Evolutionary conservation across 2,888 invertebrate species (phyloP), one percentile per base, ranked within the genome.

Genomic region (Cephus sareptanus): DNA sequence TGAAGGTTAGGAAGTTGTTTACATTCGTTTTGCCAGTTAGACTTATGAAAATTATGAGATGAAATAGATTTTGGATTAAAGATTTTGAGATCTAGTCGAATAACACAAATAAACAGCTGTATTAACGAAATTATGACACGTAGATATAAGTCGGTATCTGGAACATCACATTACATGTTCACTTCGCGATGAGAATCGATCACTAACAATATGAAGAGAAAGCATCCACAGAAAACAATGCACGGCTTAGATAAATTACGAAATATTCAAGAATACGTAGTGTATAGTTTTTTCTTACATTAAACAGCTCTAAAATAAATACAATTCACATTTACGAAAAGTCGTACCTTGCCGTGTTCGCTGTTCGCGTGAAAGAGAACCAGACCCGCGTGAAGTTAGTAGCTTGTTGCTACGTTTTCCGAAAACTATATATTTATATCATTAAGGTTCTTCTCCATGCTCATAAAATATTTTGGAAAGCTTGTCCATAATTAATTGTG

Each of bases 301-400:
- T 71, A 73, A 40, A 33, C 75, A 75, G 30, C 23, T 23, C 23
- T 56, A 56, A 56, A 75, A 76, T 76, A 76, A 76, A 75, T 68
- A 81, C 84, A 83, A 80, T 79, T 77, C 77, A 74, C 83, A 79
- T 77, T 80, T 76, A 78, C 75, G 77, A 78, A 82, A 80, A 79
- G 82, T 83, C 84, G 83, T 85, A 88, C 88, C 87, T 87, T 86
- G 83, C 77, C 80, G 84, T 83, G 81, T 82, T 84, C 83, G 81
- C 81, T 75, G 85, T 56, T 84, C 84, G 85, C 83, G 81, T 84
- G 85, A 85, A 86, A 87, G 82, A 85, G 87, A 83, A 81, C 81
- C 81, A 34, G 31, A 71, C 13, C 31, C 31, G 34, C 34, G 13
- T 71, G 71, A 71, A 71, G 33, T 34, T 71, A 34, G 71, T 9